Conservation (phyloP, 2,888 invertebrate genomes). For the Rhynchonema sp. region DNA sequence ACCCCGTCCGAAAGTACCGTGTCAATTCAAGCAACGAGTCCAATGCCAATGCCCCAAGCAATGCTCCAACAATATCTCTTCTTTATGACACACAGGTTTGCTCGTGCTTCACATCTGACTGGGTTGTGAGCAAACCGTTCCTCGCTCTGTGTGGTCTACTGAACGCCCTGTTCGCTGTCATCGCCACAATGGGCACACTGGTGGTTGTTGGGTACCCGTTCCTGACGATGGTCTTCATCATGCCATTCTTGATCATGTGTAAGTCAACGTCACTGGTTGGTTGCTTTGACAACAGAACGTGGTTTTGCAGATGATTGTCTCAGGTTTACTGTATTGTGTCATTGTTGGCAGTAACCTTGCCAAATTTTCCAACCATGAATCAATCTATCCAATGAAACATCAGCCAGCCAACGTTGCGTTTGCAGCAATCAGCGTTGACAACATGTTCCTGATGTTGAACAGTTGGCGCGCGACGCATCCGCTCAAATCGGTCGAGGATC, state of each 20-base stretch:
- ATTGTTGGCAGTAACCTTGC: background rate
- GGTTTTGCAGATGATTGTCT: too few relatives aligned
- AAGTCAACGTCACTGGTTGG: too few relatives aligned
- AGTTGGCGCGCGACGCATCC: slow-evolving; percentile 68
- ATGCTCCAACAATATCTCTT: too few relatives aligned
- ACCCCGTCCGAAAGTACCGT: too few relatives aligned
- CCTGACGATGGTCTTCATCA: slow-evolving; percentile 78
- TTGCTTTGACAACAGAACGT: too few relatives aligned
- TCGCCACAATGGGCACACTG: slow-evolving; percentile 68
- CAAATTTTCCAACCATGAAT: too few relatives aligned
- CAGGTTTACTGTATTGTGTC: background rate
- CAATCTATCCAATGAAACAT: background rate
- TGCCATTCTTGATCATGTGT: slow-evolving; percentile 88
- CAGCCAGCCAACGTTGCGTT: background rate
- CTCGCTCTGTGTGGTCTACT: slow-evolving; percentile 69
- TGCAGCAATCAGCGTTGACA: slow-evolving; percentile 78
- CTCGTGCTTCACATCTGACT: slow-evolving; percentile 75
- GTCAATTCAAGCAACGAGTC: too few relatives aligned
- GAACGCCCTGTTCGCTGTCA: slow-evolving; percentile 71
- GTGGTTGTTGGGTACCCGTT: slow-evolving; percentile 75
- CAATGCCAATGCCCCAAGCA: too few relatives aligned
- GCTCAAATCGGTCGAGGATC: slow-evolving; percentile 49
- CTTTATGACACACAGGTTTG: slow-evolving; percentile 50
- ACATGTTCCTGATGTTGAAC: slow-evolving; percentile 82
- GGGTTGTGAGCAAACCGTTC: slow-evolving; percentile 75